phyloP scores from a whole-genome alignment of 2,797 vertebrate genomes.

The Apogon hyalosoma region DNA sequence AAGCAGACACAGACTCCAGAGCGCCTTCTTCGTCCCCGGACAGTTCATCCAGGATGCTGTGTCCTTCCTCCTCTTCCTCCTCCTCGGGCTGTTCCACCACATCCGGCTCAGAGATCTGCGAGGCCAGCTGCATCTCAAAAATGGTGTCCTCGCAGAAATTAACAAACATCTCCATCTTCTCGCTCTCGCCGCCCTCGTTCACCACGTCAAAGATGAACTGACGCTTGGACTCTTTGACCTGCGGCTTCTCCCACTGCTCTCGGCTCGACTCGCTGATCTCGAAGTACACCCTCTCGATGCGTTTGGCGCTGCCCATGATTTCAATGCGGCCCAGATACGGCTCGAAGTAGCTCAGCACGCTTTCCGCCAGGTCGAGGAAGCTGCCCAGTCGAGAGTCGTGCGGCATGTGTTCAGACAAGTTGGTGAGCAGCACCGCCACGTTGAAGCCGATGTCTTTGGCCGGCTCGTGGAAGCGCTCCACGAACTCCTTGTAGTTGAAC shows the following conservation, averaged over 20 bases:
- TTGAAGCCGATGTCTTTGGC: slow-evolving; percentile 99
- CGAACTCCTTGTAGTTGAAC: slow-evolving; percentile 95
- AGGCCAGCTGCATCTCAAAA: slow-evolving; percentile 99
- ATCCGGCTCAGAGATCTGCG: slow-evolving; percentile 95
- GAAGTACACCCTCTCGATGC: slow-evolving; percentile 97
- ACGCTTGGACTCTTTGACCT: slow-evolving; percentile 98
- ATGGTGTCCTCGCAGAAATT: slow-evolving; percentile 99
- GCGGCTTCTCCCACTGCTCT: slow-evolving; percentile 98
- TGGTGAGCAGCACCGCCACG: slow-evolving; percentile 94
- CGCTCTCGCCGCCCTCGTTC: slow-evolving; percentile 96
- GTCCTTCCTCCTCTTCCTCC: slow-evolving; percentile 87
- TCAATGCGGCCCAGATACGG: slow-evolving; percentile 97
- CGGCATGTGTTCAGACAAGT: slow-evolving; percentile 98
- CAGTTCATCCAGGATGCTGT: slow-evolving; percentile 84
- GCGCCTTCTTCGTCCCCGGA: slow-evolving; percentile 82
- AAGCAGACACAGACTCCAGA: slow-evolving; percentile 90
- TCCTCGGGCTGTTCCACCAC: slow-evolving; percentile 87
- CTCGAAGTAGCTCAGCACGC: slow-evolving; percentile 96
- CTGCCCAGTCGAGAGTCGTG: slow-evolving; percentile 91
- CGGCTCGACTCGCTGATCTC: slow-evolving; percentile 98
- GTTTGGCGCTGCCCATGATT: slow-evolving; percentile 97
- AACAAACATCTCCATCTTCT: slow-evolving; percentile 99
- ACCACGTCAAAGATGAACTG: slow-evolving; percentile 99
- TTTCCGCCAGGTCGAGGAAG: slow-evolving; percentile 93
- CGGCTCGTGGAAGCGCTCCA: slow-evolving; percentile 95